Evolutionary conservation across 2,888 invertebrate genomes (phyloP), one percentile per base, ranked within the genome.

Genomic region (Pristionchus arcanus): DNA sequence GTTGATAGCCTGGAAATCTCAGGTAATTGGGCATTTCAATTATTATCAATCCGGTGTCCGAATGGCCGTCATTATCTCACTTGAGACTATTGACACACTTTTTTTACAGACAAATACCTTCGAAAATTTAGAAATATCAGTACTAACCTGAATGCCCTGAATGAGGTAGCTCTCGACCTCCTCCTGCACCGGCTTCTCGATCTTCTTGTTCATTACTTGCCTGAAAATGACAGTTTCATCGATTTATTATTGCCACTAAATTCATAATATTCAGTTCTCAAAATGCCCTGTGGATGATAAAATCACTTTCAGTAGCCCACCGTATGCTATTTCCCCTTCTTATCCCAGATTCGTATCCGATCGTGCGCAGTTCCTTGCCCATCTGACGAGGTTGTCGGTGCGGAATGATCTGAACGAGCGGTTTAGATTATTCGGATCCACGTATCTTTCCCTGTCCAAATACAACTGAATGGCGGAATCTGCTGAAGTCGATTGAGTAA

Each of bases 361-460:
- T 98, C 94, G 98, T 97, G 90, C 98, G 96, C 96, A 98, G 96
- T 95, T 98, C 98, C 96, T 98, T 98, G 1, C 97, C 97, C 87
- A 49, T 37, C 9, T 59, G 21, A 1, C 89, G 89, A 3, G 74
- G 81, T 42, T 81, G 59, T 1, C 89, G 81, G 31, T 83, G 89
- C 5, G 89, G 89, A 83, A 89, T 89, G 9, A 68, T 68, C 89
- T 89, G 59, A n/a, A 89, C 42, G 28, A 42, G 16, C 21, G 9
- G 1, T n/a, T 19, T 19, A 53, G 15, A n/a, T 19, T 83, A 13
- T 34, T 77, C 11, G 5, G 31, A n/a, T n/a, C n/a, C n/a, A n/a
- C n/a, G 3, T n/a, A 68, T 2, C 2, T n/a, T 31, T 31, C 42
- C 42, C 42, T 9, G 11, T 49, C 9, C 0, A 9, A 9, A 49